Evolutionary conservation across 2,797 vertebrate species (phyloP), one percentile per base, ranked within the genome.

Genomic region (Eidolon dupreanum): DNA sequence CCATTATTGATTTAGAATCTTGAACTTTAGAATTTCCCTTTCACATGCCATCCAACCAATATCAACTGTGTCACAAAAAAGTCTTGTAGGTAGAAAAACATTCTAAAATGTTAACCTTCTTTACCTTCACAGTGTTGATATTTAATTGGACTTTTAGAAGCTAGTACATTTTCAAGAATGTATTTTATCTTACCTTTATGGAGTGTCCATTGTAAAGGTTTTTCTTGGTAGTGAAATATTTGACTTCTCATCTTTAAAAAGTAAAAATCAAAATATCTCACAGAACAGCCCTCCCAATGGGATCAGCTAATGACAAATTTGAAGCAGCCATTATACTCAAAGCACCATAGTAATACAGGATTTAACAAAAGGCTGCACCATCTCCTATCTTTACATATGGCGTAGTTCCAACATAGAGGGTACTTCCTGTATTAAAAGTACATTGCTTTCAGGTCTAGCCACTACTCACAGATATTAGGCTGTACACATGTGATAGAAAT

Each of bases 31-130:
- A 20, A 2, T 12, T 24, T 20, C 57, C 33, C 16, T 65, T 7
- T 3, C 43, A 41, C 13, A 0, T 0, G 2, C 38, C 3, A 0
- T 6, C 12, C 41, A 1, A 2, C 17, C 33, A 13, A 9, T 6
- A 51, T 26, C 12, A 2, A 1, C 0, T 8, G 5, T 12, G 4
- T 19, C 1, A 20, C 11, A 13, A 24, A 61, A 66, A 11, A 4
- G 2, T 19, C 59, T 51, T 36, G 1, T 11, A 15, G 6, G 20
- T 8, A 57, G 46, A 16, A 16, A 36, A 13, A 3, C 0, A 0
- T 9, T 28, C 46, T 36, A 3, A 53, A 7, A 1, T 1, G 2
- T 12, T 7, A 5, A 53, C 36, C 73, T 46, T 88, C 57, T 55
- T 33, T 16, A 33, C 46, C 46, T 57, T 36, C 22, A 15, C 8